Conservation (phyloP, 1,140 invertebrate species). For the Bactericera cockerelli region DNA sequence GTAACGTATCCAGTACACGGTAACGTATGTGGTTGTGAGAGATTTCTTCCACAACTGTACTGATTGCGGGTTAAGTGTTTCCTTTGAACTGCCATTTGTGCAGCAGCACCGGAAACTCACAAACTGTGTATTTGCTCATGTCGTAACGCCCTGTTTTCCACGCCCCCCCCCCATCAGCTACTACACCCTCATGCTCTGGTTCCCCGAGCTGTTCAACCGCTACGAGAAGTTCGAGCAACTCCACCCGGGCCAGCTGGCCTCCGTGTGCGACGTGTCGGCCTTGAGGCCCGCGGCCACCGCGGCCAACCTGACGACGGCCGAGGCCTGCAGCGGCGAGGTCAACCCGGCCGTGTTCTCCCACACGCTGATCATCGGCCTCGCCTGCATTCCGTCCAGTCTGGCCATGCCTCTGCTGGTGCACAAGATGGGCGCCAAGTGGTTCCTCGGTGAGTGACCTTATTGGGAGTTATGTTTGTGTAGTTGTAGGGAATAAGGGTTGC, state of each 20-base stretch:
- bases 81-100: no score
- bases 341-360: constrained; percentile 48
- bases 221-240: constrained; percentile 50
- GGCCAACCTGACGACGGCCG: constrained; percentile 16
- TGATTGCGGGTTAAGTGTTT: no score
- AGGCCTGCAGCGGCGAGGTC: constrained; percentile 37
- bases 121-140: no score
- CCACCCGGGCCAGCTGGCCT: constrained; percentile 42
- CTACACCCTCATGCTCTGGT: constrained; percentile 71
- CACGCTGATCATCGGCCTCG: constrained; percentile 52
- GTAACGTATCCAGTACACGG: no score
- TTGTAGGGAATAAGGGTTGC: no score
- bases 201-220: constrained; percentile 59
- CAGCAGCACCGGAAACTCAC: no score
- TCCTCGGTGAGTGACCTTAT: constrained; percentile 47
- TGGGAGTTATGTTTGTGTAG: no score
- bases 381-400: constrained; percentile 54
- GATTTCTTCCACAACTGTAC: no score
- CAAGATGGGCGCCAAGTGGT: constrained; percentile 53
- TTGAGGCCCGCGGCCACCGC: no score
- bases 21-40: no score
- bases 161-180: constrained; percentile 44
- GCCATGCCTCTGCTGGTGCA: constrained; percentile 54
- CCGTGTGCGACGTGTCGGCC: constrained; percentile 52
- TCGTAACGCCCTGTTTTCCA: no score